Percentiles rank a stretch among this genome's conserved stretches.
phyloP scores from a whole-genome alignment of 2,888 invertebrate species.

The Hedychridium roseum region DNA sequence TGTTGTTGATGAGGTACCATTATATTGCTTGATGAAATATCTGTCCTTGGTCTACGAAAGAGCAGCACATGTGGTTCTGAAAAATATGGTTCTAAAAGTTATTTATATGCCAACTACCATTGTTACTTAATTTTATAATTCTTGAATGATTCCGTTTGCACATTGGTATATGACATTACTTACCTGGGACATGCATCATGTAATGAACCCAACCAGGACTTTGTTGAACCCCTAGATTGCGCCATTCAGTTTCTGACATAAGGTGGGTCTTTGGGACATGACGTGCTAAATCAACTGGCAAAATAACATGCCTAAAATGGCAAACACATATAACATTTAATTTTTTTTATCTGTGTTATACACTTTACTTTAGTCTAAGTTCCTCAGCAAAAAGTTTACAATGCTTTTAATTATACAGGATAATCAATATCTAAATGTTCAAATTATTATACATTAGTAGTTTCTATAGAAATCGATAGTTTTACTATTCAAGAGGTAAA shows the following conservation, averaged over 20 bases:
- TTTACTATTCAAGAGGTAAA: too few species aligned
- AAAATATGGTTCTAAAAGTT: conserved; percentile 26
- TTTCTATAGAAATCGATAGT: too few species aligned
- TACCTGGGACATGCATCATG: conserved; percentile 86
- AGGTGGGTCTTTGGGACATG: conserved; percentile 88
- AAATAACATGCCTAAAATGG: conserved; percentile 86
- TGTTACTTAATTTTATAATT: too few species aligned
- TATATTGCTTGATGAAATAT: conserved; percentile 18
- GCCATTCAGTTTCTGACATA: conserved; percentile 95
- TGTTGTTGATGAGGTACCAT: conserved; percentile 13
- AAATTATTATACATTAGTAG: too few species aligned
- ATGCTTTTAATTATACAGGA: too few species aligned
- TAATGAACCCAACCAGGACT: conserved; percentile 91
- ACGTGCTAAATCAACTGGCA: conserved; percentile 85
- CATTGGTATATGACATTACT: conserved; percentile 1
- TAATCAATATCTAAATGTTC: too few species aligned
- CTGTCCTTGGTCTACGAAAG: conserved; percentile 72
- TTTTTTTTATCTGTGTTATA: too few species aligned
- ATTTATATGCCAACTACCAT: neutral
- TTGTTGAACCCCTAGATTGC: conserved; percentile 92
- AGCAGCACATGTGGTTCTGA: conserved; percentile 86
- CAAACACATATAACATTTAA: too few species aligned
- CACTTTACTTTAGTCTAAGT: too few species aligned
- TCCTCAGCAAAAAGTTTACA: too few species aligned
- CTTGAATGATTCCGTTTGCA: too few species aligned